phyloP scores from a whole-genome alignment of 2,888 invertebrate species.

The Creontiades dilutus region DNA sequence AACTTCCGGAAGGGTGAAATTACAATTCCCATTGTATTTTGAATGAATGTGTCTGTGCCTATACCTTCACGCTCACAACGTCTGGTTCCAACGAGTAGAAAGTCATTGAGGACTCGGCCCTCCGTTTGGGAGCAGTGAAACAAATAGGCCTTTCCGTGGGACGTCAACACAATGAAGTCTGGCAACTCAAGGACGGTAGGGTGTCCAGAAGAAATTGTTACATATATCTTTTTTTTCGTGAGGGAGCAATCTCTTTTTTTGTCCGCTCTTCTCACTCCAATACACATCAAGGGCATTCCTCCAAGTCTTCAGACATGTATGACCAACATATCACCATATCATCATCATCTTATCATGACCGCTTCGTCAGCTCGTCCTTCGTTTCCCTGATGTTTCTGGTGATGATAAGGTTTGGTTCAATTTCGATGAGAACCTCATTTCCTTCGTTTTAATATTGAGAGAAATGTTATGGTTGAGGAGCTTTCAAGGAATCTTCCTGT shows the following conservation, averaged over 20 bases:
- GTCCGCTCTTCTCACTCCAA: background rate
- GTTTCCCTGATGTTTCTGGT: too few relatives aligned
- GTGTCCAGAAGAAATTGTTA: constrained; percentile 16
- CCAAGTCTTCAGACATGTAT: background rate
- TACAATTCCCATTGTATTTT: background rate
- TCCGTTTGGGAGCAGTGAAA: constrained; percentile 11
- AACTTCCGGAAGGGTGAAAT: constrained; percentile 27
- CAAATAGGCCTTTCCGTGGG: background rate
- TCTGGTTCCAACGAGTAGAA: constrained; percentile 9
- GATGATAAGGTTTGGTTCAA: too few relatives aligned
- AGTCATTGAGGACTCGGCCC: constrained; percentile 7
- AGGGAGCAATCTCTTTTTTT: constrained; percentile 14
- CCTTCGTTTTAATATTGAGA: too few relatives aligned
- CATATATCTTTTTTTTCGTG: background rate
- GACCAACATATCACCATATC: too few relatives aligned
- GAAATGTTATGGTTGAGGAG: too few relatives aligned
- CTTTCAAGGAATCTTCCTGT: too few relatives aligned
- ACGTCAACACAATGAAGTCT: background rate
- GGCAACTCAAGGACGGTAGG: constrained; percentile 1
- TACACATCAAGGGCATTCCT: background rate
- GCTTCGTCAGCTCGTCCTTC: too few relatives aligned
- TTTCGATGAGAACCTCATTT: too few relatives aligned
- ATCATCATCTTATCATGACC: too few relatives aligned
- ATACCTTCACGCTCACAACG: background rate
- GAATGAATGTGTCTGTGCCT: background rate